A percentile compares a stretch with the other conserved stretches of the same genome.
These are phyloP conservation scores for Zoanthus solanderi DNA, from an alignment of 92 coral and sea anemone genomes.

Conservation along the genomic window DNA sequence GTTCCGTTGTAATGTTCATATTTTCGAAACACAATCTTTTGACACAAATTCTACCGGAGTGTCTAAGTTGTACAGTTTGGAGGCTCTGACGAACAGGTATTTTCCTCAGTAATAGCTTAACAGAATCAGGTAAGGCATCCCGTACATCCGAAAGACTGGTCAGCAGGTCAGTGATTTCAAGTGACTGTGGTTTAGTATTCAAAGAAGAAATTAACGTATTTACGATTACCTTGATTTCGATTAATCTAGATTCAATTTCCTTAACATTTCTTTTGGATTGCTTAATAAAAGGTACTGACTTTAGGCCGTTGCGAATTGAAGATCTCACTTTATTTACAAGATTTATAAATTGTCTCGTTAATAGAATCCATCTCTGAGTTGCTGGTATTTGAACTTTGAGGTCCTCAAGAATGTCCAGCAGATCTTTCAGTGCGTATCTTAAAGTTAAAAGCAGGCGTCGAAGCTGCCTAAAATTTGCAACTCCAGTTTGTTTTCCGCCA, in stretches of 20 bases:
- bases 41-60: no score
- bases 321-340: slow-evolving; percentile 17
- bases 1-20: slow-evolving; percentile 28
- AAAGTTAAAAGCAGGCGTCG: slow-evolving; percentile 16
- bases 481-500: slow-evolving; percentile 66
- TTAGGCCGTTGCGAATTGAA: neutral
- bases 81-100: slow-evolving; percentile 16
- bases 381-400: slow-evolving; percentile 5
- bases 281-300: neutral
- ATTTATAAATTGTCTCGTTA: neutral
- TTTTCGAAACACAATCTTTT: slow-evolving; percentile 23
- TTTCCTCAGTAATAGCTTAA: neutral
- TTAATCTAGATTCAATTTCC: neutral
- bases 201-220: neutral
- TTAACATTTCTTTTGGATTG: neutral
- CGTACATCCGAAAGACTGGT: slow-evolving; percentile 5
- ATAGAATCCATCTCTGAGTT: slow-evolving; percentile 3
- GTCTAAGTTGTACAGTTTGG: slow-evolving; percentile 38
- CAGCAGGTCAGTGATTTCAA: slow-evolving; percentile 8
- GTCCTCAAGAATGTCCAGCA: neutral
- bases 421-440: neutral
- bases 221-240: neutral
- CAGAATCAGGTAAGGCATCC: slow-evolving; percentile 20
- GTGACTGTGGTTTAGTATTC: slow-evolving; percentile 1
- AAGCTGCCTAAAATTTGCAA: slow-evolving; percentile 29